A percentile compares a stretch with the other conserved stretches of the same genome.
These are phyloP conservation scores for Chelmon rostratus DNA, from an alignment of 2,797 vertebrate genomes.

Conservation along the genomic window DNA sequence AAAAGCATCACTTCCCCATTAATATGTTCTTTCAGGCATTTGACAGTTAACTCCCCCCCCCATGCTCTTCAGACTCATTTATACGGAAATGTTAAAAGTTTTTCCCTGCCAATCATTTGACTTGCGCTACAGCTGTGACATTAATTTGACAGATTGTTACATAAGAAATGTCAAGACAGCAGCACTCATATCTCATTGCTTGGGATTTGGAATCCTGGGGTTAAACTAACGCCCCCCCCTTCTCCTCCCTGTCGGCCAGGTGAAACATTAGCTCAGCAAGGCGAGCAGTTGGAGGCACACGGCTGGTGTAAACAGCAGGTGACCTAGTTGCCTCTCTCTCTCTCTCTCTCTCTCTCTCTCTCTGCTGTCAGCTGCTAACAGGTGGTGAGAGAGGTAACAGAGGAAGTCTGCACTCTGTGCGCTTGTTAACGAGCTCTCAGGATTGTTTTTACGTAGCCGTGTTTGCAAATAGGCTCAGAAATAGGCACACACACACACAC, in stretches of 20 bases:
- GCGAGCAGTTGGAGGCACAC: slow-evolving; percentile 34
- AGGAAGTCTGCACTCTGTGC: slow-evolving; percentile 16
- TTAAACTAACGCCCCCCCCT: slow-evolving; percentile 11
- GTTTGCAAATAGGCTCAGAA: slow-evolving; percentile 39
- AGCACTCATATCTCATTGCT: background rate
- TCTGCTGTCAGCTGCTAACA: slow-evolving; percentile 34
- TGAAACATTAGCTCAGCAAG: slow-evolving; percentile 75
- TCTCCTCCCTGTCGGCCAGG: slow-evolving; percentile 43
- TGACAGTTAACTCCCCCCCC: background rate
- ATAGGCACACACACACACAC: background rate
- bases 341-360: slow-evolving; percentile 5
- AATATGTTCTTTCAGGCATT: background rate
- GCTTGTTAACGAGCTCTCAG: slow-evolving; percentile 15
- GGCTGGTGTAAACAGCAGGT: slow-evolving; percentile 71
- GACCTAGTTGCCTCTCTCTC: slow-evolving; percentile 65
- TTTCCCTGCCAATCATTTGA: background rate
- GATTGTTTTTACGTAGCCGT: slow-evolving; percentile 10
- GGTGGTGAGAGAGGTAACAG: slow-evolving; percentile 20
- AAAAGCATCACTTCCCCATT: slow-evolving; percentile 9
- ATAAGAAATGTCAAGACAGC: background rate
- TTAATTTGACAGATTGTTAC: background rate
- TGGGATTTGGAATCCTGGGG: slow-evolving; percentile 1
- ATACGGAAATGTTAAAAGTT: background rate
- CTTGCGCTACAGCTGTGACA: background rate
- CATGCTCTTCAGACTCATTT: background rate